Evolutionary conservation across 2,797 vertebrate species (phyloP).

Genomic region (Melanotaenia maccullochi): DNA sequence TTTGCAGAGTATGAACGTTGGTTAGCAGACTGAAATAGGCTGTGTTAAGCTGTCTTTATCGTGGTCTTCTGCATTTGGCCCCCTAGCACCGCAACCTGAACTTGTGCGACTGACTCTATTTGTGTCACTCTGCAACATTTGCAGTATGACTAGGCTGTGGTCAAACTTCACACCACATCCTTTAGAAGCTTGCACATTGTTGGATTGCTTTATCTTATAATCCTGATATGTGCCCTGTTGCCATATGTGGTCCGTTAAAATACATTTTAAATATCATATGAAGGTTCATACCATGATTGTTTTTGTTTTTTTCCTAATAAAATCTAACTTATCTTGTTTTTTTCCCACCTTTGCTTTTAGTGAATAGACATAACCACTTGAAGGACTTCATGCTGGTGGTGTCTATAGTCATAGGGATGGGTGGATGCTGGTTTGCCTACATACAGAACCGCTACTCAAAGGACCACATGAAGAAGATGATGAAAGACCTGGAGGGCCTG

Average conservation of each 20-base stretch:
- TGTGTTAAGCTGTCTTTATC: slow-evolving; percentile 60
- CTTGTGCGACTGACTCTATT: slow-evolving; percentile 46
- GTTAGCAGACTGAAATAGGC: slow-evolving; percentile 61
- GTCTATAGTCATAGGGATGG: slow-evolving; percentile 98
- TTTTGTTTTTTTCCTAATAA: background rate
- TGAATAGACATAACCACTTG: slow-evolving; percentile 95
- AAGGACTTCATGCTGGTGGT: slow-evolving; percentile 99
- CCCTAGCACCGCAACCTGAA: slow-evolving; percentile 44
- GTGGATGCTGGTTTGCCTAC: slow-evolving; percentile 99
- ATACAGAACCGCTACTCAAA: slow-evolving; percentile 99
- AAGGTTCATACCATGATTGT: background rate
- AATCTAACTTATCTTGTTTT: slow-evolving; percentile 1
- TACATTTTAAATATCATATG: background rate
- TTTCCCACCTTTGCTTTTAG: slow-evolving; percentile 70
- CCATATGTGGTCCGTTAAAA: background rate
- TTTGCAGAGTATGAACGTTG: slow-evolving; percentile 26
- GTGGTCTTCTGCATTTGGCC: slow-evolving; percentile 39
- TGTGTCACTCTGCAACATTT: slow-evolving; percentile 43
- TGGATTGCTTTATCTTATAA: background rate
- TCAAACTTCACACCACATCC: slow-evolving; percentile 38
- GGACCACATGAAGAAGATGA: slow-evolving; percentile 99
- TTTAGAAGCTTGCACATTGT: slow-evolving; percentile 16
- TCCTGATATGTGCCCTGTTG: background rate
- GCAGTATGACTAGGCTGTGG: slow-evolving; percentile 24
- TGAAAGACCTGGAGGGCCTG: slow-evolving; percentile 96